Base-by-base conservation (phyloP, 2,113 vertebrate species). In the Atrichornis clamosus region DNA sequence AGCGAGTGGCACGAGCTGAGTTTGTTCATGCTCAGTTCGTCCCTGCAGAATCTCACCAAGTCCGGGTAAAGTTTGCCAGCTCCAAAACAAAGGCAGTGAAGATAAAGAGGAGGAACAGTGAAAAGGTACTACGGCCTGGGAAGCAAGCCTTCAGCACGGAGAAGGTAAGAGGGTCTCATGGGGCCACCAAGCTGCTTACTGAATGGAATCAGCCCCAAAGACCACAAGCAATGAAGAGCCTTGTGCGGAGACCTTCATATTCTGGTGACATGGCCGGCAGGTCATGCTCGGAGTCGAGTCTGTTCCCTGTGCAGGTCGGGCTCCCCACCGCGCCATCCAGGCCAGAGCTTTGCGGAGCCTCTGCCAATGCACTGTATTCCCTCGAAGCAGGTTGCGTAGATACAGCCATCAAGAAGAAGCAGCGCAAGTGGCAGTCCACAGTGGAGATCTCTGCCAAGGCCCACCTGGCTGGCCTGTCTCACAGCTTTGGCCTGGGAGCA, bases 251-350 rank as follows among this genome's bases (percentile, higher is more conserved):
- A 27, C 91, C 96, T 50, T 47, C 63, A 0, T 97, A 93, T 88
- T 96, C 97, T 10, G 79, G 97, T 58, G 98, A 98, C 7, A 92
- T 95, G 26, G 96, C 95, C 0, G 97, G 97, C 64, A 97, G 98
- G n/a, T 98, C 98, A 0, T 98, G 98, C 87, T 99, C 99, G 0
- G 98, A 99, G 86, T 98, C 98, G 3, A 99, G 98, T 84, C 97
- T 98, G 46, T 98, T 97, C 76, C 98, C 98, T 0, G 96, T 79
- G 60, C 94, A 97, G 76, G 87, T 98, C 37, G 44, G 97, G 10
- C 96, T 98, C 15, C 97, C 96, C 22, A 13, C 92, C 5, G 76
- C 76, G 47, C 84, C 94, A 5, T 77, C 95, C 27, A 96, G 95
- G n/a, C 79, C 91, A 30, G 96, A 95, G 44, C 79, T 94, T 11